phyloP scores from a whole-genome alignment of 2,888 invertebrate genomes.

The Epicampocera succincta region DNA sequence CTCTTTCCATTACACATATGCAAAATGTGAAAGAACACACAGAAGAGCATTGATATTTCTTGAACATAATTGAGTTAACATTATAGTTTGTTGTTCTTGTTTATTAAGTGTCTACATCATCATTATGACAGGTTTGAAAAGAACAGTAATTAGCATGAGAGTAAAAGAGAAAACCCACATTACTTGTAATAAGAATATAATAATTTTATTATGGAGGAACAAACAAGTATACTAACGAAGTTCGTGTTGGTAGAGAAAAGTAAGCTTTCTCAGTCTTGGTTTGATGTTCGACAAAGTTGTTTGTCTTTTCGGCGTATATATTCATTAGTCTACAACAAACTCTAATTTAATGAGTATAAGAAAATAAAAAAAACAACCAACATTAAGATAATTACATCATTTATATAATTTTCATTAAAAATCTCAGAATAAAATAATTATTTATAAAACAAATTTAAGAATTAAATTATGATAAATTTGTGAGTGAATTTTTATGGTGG shows the following conservation, averaged over 20 bases:
- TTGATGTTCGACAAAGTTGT: conserved; percentile 67
- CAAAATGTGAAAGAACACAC: background rate
- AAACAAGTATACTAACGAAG: conserved; percentile 55
- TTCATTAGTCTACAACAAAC: conserved; percentile 43
- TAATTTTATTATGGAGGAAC: conserved; percentile 39
- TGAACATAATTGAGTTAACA: conserved; percentile 43
- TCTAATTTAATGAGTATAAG: conserved; percentile 37
- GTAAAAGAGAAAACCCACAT: conserved; percentile 58
- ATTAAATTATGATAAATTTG: conserved; percentile 35
- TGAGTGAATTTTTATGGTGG: conserved; percentile 29
- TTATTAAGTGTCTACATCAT: conserved; percentile 53
- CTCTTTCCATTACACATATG: conserved; percentile 32
- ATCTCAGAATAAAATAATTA: conserved; percentile 48
- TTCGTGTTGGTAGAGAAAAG: conserved; percentile 62
- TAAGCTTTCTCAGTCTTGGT: conserved; percentile 67
- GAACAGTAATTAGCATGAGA: conserved; percentile 67
- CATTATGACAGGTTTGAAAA: conserved; percentile 63
- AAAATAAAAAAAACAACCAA: conserved; percentile 50
- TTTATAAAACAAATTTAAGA: conserved; percentile 27
- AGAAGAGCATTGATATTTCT: background rate
- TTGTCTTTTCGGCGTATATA: conserved; percentile 49
- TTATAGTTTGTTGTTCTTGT: conserved; percentile 29
- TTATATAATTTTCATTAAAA: conserved; percentile 69
- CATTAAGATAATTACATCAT: conserved; percentile 67
- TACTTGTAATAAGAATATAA: conserved; percentile 27